Conservation (phyloP, 2,113 vertebrate genomes). For the Epinephelus moara region DNA sequence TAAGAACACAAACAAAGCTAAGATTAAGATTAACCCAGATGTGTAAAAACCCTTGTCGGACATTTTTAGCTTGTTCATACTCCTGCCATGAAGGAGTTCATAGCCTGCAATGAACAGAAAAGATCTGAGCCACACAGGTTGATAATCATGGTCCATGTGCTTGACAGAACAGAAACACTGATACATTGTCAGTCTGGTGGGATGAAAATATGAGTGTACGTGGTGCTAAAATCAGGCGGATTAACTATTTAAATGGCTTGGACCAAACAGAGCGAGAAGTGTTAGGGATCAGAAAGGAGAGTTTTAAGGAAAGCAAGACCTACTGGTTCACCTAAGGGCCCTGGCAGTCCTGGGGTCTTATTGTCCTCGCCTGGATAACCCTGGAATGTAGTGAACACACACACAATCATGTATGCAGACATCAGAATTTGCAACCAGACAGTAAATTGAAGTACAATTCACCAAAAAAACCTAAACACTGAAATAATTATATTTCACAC, state of each 20-base stretch:
- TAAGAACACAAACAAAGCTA: conserved; percentile 1
- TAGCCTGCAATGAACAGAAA: background rate
- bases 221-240: conserved; percentile 19
- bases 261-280: conserved; percentile 30
- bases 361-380: conserved; percentile 95
- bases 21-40: background rate
- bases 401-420: conserved; percentile 38
- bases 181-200: background rate
- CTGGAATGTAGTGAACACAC: conserved; percentile 80
- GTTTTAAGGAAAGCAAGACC: conserved; percentile 92
- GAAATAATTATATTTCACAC: background rate
- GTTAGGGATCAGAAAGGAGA: conserved; percentile 62
- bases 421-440: background rate
- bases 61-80: background rate
- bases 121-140: conserved; percentile 8
- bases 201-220: background rate
- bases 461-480: background rate
- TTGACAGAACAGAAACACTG: conserved; percentile 25
- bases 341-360: conserved; percentile 89
- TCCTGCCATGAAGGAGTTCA: background rate
- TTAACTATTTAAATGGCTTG: conserved; percentile 28
- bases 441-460: background rate
- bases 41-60: background rate
- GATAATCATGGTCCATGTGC: conserved; percentile 2
- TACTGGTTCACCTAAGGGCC: conserved; percentile 99